Percentiles rank a stretch among this genome's conserved stretches.
Conservation (phyloP, 1,140 invertebrate genomes). For the Cotesia glomerata region DNA sequence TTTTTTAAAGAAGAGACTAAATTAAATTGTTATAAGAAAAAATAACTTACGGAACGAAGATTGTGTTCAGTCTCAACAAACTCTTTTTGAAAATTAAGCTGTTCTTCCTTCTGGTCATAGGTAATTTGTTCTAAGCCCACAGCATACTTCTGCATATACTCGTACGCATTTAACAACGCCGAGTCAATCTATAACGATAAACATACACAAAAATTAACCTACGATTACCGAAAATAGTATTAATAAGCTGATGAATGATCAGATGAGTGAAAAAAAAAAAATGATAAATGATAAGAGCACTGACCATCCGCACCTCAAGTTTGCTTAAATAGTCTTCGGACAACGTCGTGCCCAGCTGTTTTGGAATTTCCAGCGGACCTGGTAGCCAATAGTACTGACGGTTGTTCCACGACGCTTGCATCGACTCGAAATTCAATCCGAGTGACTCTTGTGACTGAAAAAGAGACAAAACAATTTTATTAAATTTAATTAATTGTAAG, state of each 20-base stretch:
- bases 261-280: not conserved
- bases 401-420: slow-evolving; percentile 60
- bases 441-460: slow-evolving; percentile 65
- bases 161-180: slow-evolving; percentile 65
- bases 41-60: slow-evolving; percentile 64
- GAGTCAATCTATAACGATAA: slow-evolving; percentile 63
- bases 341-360: slow-evolving; percentile 59
- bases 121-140: slow-evolving; percentile 73
- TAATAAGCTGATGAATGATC: not conserved
- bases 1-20: slow-evolving; percentile 12
- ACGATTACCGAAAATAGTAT: not conserved
- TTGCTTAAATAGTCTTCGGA: slow-evolving; percentile 55
- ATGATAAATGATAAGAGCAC: slow-evolving; percentile 23
- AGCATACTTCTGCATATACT: slow-evolving; percentile 70
- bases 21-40: slow-evolving; percentile 32
- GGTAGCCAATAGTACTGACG: slow-evolving; percentile 66
- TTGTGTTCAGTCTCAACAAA: slow-evolving; percentile 68
- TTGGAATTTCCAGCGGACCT: slow-evolving; percentile 58
- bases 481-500: no score
- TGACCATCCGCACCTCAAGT: slow-evolving; percentile 59
- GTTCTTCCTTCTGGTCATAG: slow-evolving; percentile 67
- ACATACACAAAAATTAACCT: not conserved
- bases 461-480: slow-evolving; percentile 38
- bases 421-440: slow-evolving; percentile 57
- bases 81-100: slow-evolving; percentile 59